Conservation (phyloP, 1,140 invertebrate species). For the Amphibalanus amphitrite region DNA sequence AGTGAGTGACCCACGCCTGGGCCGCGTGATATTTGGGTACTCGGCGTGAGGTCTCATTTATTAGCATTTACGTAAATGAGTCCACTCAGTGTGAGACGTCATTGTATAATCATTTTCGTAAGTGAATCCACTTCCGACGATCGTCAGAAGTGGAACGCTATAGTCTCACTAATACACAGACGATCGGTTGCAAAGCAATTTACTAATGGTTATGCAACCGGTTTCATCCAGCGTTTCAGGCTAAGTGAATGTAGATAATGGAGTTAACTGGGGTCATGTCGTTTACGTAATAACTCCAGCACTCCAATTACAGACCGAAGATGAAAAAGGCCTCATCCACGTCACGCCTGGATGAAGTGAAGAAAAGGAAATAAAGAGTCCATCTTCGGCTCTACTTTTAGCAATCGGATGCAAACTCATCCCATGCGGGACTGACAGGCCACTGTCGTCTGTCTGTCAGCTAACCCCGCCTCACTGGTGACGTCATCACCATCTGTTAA, state of each 20-base stretch:
- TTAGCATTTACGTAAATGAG: too few species aligned
- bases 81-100: too few species aligned
- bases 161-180: background rate
- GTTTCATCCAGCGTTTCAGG: background rate
- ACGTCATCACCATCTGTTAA: too few species aligned
- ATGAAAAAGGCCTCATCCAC: conserved; percentile 3
- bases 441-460: too few species aligned
- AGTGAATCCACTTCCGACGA: background rate
- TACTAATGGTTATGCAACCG: background rate
- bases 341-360: conserved; percentile 3
- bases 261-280: too few species aligned
- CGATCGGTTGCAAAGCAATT: background rate
- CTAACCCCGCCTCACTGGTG: too few species aligned
- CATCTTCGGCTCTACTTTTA: too few species aligned
- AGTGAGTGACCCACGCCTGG: background rate
- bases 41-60: background rate
- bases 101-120: too few species aligned
- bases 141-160: background rate
- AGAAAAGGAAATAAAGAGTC: background rate
- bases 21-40: background rate
- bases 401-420: too few species aligned
- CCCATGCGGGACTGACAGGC: too few species aligned
- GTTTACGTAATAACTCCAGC: too few species aligned
- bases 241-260: background rate
- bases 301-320: background rate